Evolutionary conservation across 2,797 vertebrate species (phyloP).

Genomic region (Myotis vivesi): DNA sequence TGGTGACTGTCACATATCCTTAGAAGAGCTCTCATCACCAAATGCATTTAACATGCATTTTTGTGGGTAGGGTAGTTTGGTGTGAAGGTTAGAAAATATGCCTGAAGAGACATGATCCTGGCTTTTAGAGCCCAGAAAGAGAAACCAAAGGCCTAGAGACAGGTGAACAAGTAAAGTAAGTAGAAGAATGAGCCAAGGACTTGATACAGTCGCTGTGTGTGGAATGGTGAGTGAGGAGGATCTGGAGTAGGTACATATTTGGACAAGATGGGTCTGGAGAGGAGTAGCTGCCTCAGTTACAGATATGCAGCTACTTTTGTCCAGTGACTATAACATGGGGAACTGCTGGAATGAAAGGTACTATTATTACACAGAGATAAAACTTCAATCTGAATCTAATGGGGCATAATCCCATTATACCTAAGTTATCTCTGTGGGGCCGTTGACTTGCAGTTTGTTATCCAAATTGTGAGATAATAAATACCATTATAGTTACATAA

Average conservation of each 20-base stretch:
- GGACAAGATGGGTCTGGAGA: neutral
- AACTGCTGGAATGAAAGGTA: neutral
- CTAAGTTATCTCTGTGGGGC: neutral
- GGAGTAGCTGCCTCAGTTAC: neutral
- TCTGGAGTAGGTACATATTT: neutral
- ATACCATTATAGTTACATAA: neutral
- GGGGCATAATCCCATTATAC: neutral
- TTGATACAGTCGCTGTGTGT: neutral
- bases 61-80: neutral
- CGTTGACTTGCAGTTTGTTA: neutral
- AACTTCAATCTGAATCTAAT: neutral
- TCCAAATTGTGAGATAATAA: slow-evolving; percentile 13
- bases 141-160: neutral
- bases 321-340: neutral
- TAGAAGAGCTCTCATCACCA: neutral
- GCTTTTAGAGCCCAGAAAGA: neutral
- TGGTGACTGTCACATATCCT: neutral
- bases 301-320: neutral
- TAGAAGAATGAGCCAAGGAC: neutral
- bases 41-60: neutral
- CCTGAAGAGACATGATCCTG: neutral
- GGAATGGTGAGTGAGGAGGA: neutral
- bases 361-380: neutral
- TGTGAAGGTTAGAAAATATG: neutral
- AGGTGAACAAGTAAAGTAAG: neutral